These are phyloP conservation scores for Polymixis lichenea DNA, from an alignment of 2,888 invertebrate genomes.

Conservation along the genomic window DNA sequence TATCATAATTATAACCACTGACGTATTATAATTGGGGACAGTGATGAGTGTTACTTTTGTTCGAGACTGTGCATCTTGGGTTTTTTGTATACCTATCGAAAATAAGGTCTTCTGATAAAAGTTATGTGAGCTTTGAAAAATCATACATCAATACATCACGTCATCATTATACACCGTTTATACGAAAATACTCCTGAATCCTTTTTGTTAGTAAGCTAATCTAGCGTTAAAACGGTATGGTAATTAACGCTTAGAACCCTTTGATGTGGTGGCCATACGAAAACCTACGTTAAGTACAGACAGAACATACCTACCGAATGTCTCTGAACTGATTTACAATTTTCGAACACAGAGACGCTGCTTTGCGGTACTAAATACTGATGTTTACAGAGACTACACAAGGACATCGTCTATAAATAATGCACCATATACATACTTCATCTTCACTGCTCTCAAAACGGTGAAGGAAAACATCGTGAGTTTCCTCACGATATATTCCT, in stretches of 20 bases:
- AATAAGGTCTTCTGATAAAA: background rate
- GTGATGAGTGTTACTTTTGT: too few species aligned
- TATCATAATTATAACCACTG: too few species aligned
- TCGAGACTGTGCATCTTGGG: too few species aligned
- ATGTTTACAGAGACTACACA: too few species aligned
- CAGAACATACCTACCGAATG: background rate
- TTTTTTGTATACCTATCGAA: background rate
- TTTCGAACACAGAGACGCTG: background rate
- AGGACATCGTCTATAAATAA: background rate
- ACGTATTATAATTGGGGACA: too few species aligned
- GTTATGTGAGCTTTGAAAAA: background rate
- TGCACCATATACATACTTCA: too few species aligned
- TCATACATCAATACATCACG: background rate
- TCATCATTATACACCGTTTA: background rate
- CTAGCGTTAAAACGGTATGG: constrained; percentile 8
- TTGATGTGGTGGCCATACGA: constrained; percentile 1
- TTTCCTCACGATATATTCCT: too few species aligned
- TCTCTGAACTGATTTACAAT: background rate
- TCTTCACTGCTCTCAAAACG: too few species aligned
- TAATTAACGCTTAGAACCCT: constrained; percentile 8
- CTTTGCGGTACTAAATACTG: too few species aligned
- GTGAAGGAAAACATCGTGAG: too few species aligned
- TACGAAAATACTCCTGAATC: background rate
- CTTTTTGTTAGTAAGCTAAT: too few species aligned
- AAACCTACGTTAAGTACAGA: constrained; percentile 1